Conservation (phyloP, 2,113 vertebrate species). For the Podarcis muralis region DNA sequence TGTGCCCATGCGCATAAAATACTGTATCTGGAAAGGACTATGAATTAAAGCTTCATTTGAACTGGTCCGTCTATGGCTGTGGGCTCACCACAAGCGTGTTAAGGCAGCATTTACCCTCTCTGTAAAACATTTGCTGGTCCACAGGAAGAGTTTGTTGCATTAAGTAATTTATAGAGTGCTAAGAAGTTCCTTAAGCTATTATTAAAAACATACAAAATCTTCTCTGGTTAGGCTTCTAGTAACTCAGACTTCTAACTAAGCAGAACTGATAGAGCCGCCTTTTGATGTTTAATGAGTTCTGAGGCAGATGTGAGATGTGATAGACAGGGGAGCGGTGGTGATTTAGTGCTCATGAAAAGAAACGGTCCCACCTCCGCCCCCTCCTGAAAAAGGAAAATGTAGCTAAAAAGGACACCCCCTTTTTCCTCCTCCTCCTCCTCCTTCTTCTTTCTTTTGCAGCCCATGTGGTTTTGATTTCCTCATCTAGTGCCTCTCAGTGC, state of each 20-base stretch:
- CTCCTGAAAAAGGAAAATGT: conserved; percentile 72
- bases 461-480: conserved; percentile 90
- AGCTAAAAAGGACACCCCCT: conserved; percentile 67
- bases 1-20: conserved; percentile 13
- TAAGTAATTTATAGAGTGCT: conserved; percentile 86
- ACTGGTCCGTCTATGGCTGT: conserved; percentile 54
- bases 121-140: conserved; percentile 72
- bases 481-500: conserved; percentile 73
- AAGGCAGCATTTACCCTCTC: conserved; percentile 64
- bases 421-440: conserved; percentile 12
- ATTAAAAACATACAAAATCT: conserved; percentile 84
- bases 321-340: conserved; percentile 73
- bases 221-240: conserved; percentile 76
- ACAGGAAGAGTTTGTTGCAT: conserved; percentile 80
- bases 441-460: conserved; percentile 58
- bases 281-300: conserved; percentile 87
- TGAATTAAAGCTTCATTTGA: conserved; percentile 62
- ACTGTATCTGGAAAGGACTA: conserved; percentile 39
- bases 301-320: conserved; percentile 83
- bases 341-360: conserved; percentile 80
- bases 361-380: conserved; percentile 73
- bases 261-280: conserved; percentile 80
- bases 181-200: conserved; percentile 86
- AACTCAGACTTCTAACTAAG: conserved; percentile 83
- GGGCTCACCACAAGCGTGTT: conserved; percentile 66